Percentiles rank a stretch among this genome's conserved stretches.
phyloP scores from a whole-genome alignment of 2,113 vertebrate species.

The Chloropsis hardwickii region DNA sequence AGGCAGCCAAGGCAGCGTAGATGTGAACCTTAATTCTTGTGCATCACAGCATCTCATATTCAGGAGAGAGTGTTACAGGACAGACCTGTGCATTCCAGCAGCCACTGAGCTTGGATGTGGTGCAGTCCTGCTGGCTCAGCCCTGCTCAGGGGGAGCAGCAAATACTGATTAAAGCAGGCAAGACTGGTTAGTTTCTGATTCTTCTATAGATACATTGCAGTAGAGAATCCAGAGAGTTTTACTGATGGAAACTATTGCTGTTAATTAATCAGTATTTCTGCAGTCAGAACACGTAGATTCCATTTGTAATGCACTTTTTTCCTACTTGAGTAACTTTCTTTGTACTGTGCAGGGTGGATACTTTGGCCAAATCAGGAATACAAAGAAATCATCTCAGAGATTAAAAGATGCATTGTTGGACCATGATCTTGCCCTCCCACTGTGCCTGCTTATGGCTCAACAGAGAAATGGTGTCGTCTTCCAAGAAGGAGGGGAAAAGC shows the following conservation, averaged over 20 bases:
- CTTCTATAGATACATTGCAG: rapidly evolving
- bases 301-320: not conserved
- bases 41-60: not conserved
- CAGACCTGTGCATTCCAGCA: not conserved
- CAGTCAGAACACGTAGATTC: not conserved
- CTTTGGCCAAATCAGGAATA: slow-evolving; percentile 98
- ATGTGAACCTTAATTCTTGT: not conserved
- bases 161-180: not conserved
- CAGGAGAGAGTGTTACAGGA: not conserved
- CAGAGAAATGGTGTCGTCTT: slow-evolving; percentile 94
- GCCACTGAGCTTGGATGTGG: not conserved
- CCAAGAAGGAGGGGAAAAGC: slow-evolving; percentile 96
- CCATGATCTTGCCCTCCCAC: slow-evolving; percentile 91
- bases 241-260: not conserved
- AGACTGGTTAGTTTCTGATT: not conserved
- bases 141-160: not conserved
- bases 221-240: not conserved
- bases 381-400: slow-evolving; percentile 97
- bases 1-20: not conserved
- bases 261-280: not conserved
- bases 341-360: slow-evolving; percentile 88
- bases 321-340: not conserved
- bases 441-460: slow-evolving; percentile 97
- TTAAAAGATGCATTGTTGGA: slow-evolving; percentile 92
- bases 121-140: not conserved